Base-by-base conservation (phyloP, 1,140 invertebrate genomes). In the Pseudachorutes palmiensis region DNA sequence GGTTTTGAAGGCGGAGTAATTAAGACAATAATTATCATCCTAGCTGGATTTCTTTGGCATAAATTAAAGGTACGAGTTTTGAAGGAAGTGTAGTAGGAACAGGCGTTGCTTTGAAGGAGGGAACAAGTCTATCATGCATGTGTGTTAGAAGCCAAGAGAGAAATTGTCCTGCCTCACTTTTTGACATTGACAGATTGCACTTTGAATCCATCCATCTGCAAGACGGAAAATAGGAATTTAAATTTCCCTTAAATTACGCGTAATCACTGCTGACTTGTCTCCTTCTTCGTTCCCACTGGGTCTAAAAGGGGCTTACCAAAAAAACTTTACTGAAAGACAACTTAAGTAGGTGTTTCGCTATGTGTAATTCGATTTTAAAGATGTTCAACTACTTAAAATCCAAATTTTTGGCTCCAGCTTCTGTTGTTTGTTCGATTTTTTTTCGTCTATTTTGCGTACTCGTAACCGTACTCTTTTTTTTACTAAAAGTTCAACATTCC, bases 171-270 rank as follows among this genome's bases (percentile, higher is more conserved):
- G 30, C 58, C 24, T 31, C 58, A 29, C 2, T 14, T 31, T 16
- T 29, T 31, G 24, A 60, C 58, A 55, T 55, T 55, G 51, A 55
- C 51, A 55, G 51, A 55, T 55, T 55, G 24, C 24, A 14, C 24
- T 24, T 26, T 55, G 51, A 24, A 55, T 55, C 51, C 51, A 55
- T 55, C 51, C 51, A 55, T 55, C 51, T 55, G 51, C 51, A 9
- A 45, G 36, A 19, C 14, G 51, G 51, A 55, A 55, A 55, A 55
- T 55, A 19, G 51, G 51, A 55, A 55, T 55, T 55, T 55, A 55
- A 55, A 55, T 55, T 55, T 55, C 51, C 24, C 24, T 55, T 55
- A 55, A 55, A 55, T 55, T 55, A 55, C 14, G 51, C 51, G 14
- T 55, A 55, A 55, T 55, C 51, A 55, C 12, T 55, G 51, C 51